A percentile compares a stretch with the other conserved stretches of the same genome.
Evolutionary conservation across 1,140 invertebrate species (phyloP).

Genomic region (Lepidotrigona ventralis): DNA sequence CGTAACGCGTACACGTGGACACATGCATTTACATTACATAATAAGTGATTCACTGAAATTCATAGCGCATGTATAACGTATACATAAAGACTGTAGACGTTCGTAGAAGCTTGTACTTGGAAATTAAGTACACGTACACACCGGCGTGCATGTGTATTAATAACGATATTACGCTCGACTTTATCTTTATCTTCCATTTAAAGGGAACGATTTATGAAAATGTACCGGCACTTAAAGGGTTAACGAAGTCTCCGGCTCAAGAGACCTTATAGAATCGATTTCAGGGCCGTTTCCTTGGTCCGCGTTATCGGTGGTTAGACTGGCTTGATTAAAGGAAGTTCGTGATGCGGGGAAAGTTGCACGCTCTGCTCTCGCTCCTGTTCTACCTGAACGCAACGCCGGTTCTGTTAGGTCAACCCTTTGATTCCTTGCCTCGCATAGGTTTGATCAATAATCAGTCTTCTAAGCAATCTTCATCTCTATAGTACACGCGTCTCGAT

Average conservation of each 20-base stretch:
- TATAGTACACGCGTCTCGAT: not conserved
- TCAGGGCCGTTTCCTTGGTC: not conserved
- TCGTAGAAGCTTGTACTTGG: too few relatives aligned
- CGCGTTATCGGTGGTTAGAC: not conserved
- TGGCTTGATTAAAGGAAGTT: not conserved
- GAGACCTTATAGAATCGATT: not conserved
- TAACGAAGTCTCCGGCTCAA: not conserved
- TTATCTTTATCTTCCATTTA: not conserved
- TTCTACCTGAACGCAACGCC: not conserved
- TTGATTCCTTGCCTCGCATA: not conserved
- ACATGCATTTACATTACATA: too few relatives aligned
- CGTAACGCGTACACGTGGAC: too few relatives aligned
- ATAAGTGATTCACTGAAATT: too few relatives aligned
- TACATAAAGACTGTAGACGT: too few relatives aligned
- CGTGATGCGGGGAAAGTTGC: not conserved
- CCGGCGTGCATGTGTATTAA: not conserved
- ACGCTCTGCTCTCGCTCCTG: not conserved
- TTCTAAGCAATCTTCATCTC: not conserved
- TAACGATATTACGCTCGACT: not conserved
- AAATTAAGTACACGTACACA: too few relatives aligned
- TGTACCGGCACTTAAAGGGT: not conserved
- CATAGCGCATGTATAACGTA: too few relatives aligned
- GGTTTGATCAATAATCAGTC: constrained; percentile 3
- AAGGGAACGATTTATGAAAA: not conserved
- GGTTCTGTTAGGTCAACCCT: not conserved